Conservation (phyloP, 2,797 vertebrate genomes). For the Mus caroli region DNA sequence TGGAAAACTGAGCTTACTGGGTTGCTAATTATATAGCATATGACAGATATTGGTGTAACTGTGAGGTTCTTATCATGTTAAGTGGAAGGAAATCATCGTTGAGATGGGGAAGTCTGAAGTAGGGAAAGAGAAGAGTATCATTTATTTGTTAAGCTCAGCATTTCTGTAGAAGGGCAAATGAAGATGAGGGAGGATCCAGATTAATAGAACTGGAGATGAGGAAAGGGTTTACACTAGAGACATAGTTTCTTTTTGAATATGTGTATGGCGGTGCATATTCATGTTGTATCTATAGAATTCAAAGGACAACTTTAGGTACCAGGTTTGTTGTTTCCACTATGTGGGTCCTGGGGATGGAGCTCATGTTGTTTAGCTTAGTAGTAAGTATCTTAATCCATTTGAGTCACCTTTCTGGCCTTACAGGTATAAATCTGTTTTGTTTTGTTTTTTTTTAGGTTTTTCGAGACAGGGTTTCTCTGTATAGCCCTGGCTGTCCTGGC, state of each 20-base stretch:
- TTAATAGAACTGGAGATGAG: neutral
- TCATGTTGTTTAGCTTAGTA: neutral
- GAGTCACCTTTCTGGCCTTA: neutral
- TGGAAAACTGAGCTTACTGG: neutral
- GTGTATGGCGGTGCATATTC: neutral
- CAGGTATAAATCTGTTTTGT: neutral
- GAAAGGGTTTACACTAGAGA: neutral
- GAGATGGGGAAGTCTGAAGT: neutral
- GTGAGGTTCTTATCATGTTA: neutral
- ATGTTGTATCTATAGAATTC: neutral
- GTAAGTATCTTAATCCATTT: neutral
- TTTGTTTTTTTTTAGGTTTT: no score
- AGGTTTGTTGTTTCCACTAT: neutral
- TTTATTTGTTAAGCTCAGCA: neutral
- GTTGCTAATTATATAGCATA: neutral
- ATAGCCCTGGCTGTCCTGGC: no score
- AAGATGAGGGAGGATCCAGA: neutral
- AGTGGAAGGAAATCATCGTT: neutral
- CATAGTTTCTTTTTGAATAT: neutral
- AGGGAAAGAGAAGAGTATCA: neutral
- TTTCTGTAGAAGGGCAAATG: neutral
- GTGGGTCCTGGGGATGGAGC: neutral
- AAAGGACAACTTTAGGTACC: neutral
- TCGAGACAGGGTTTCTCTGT: no score
- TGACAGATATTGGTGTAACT: neutral